These are phyloP conservation scores for Dolichotis patagonum DNA, from an alignment of 2,113 vertebrate species.

Conservation along the genomic window DNA sequence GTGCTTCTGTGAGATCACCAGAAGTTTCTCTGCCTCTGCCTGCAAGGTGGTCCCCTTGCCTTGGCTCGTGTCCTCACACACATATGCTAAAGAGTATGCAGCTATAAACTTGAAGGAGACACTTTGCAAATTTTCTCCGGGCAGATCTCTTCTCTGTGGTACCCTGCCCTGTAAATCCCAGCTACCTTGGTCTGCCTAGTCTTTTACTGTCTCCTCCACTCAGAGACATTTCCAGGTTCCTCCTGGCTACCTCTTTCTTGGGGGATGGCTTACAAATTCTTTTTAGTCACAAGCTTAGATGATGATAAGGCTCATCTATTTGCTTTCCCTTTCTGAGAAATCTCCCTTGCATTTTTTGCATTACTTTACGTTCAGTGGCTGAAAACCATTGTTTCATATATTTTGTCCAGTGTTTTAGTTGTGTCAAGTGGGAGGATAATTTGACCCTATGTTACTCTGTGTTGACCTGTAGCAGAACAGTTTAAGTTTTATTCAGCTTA, in stretches of 20 bases:
- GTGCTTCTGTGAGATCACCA: not conserved
- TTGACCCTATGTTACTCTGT: not conserved
- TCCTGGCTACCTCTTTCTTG: not conserved
- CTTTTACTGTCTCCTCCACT: not conserved
- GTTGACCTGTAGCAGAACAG: not conserved
- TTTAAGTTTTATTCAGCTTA: not conserved
- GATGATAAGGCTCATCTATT: not conserved
- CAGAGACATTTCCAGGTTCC: not conserved
- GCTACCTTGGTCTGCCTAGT: not conserved
- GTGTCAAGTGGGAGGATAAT: not conserved
- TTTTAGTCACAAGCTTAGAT: not conserved
- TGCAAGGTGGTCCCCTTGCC: not conserved
- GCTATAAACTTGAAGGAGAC: not conserved
- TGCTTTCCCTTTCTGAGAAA: not conserved
- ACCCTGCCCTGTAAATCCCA: not conserved
- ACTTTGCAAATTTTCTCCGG: not conserved
- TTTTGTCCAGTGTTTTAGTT: not conserved
- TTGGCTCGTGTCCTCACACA: not conserved
- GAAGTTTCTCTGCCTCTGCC: not conserved
- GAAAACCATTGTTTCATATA: not conserved
- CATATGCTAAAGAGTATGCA: not conserved
- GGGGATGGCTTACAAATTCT: not conserved
- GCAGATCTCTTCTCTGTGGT: not conserved
- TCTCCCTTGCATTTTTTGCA: not conserved
- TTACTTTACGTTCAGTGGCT: not conserved